Evolutionary conservation across 2,888 invertebrate genomes (phyloP), one percentile per base, ranked within the genome.

Genomic region (Hirtodrosophila histrioides): DNA sequence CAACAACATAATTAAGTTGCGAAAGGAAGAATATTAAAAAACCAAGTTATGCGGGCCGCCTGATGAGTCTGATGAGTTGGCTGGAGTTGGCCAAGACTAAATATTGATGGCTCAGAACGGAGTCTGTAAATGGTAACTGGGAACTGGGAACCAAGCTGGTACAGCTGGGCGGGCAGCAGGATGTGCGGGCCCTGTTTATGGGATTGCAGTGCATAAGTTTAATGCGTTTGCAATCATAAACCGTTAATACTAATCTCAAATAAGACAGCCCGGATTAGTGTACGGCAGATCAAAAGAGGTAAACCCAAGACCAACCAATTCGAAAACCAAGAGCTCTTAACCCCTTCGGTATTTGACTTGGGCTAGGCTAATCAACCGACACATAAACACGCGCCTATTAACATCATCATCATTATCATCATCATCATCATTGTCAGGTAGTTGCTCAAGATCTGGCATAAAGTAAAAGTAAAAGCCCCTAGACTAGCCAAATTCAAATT

Each of bases 111-210:
- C 27, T 27, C 27, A 27, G 27, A 27, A 17, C 17, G 2, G 17
- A 17, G 17, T 17, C 17, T 17, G 17, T 17, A 17, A 17, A 1
- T 17, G 17, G 17, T 17, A 17, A 17, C 17, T 17, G 17, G 17
- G 17, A 17, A 17, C 17, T 17, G 17, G 17, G 17, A 17, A 17
- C 27, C 6, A 17, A 17, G 2, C 6, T 43, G 64, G 60, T 60
- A 11, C 45, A 64, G 53, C 63, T 63, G 64, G 44, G 48, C 6
- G 64, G 44, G 48, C 6, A 45, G 24, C 56, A 64, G 55, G 48
- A 71, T 76, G 57, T 72, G 77, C 77, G 73, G 80, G 80, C 44
- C 45, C 57, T 53, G 43, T 53, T 62, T 51, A 58, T 64, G 44
- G 23, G 53, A 39, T 61, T 66, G 61, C 36, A 41, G 55, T 49